Percentiles rank a stretch among this genome's conserved stretches.
Conservation (phyloP, 2,113 vertebrate species). For the Oenanthe melanoleuca region DNA sequence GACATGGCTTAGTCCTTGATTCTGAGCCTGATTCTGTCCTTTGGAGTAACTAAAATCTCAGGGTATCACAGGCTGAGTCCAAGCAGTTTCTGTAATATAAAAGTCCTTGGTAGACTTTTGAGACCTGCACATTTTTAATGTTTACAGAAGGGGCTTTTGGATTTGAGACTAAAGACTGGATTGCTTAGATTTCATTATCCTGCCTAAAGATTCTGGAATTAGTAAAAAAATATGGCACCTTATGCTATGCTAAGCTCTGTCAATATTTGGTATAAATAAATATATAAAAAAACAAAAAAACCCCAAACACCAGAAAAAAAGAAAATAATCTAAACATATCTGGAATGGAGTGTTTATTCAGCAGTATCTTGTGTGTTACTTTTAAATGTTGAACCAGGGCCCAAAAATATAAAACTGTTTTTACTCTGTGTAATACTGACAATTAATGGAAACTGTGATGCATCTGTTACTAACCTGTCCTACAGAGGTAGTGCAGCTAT, state of each 20-base stretch:
- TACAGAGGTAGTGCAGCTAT: background rate
- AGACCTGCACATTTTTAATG: background rate
- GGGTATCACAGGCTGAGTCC: background rate
- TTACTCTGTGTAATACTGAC: background rate
- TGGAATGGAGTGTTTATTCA: background rate
- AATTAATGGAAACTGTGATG: background rate
- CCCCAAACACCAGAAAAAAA: rapidly evolving
- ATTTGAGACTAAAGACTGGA: background rate
- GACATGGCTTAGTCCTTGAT: background rate
- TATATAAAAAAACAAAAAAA: background rate
- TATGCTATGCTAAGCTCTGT: background rate
- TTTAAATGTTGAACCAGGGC: background rate
- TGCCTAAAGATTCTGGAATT: background rate
- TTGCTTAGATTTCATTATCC: background rate
- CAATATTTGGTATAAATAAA: background rate
- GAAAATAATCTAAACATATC: background rate
- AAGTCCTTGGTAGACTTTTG: background rate
- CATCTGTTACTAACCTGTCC: background rate
- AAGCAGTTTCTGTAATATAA: background rate
- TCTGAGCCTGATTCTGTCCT: background rate
- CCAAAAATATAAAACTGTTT: background rate
- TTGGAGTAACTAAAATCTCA: background rate
- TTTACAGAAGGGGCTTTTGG: background rate
- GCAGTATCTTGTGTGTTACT: background rate
- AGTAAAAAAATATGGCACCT: background rate